Evolutionary conservation across 2,113 vertebrate species (phyloP).

Genomic region (Eubucco bourcierii): DNA sequence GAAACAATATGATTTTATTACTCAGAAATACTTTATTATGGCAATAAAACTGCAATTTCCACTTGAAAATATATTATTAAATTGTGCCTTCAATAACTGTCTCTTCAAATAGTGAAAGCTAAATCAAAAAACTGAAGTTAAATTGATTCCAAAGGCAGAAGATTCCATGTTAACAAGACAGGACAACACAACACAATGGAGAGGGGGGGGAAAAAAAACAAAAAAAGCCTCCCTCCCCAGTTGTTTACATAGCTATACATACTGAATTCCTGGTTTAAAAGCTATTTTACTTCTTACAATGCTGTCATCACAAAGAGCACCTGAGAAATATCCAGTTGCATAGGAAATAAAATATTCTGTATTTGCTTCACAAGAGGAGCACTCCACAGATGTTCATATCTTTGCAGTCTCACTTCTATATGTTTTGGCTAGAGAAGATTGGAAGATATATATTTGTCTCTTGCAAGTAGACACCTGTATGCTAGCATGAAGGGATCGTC

Average conservation of each 20-base stretch:
- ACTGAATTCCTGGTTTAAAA: background rate
- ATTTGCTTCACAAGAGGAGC: background rate
- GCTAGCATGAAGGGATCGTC: background rate
- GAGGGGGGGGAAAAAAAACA: background rate
- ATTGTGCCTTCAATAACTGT: background rate
- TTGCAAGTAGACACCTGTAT: background rate
- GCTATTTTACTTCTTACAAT: background rate
- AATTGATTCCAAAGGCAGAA: background rate
- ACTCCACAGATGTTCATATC: background rate
- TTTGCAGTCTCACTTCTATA: background rate
- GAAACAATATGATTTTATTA: background rate
- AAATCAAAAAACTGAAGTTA: conserved; percentile 6
- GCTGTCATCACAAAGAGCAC: background rate
- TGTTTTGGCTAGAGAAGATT: background rate
- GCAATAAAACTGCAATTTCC: conserved; percentile 20
- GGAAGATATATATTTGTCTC: background rate
- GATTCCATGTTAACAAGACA: background rate
- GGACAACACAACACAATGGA: background rate
- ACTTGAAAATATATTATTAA: conserved; percentile 3
- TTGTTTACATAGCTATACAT: background rate
- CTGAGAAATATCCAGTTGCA: background rate
- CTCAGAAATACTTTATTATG: background rate
- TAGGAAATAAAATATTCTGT: background rate
- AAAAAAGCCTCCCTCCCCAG: background rate
- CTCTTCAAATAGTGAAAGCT: background rate